Conservation (phyloP, 2,113 vertebrate genomes). For the Leptosomus discolor region DNA sequence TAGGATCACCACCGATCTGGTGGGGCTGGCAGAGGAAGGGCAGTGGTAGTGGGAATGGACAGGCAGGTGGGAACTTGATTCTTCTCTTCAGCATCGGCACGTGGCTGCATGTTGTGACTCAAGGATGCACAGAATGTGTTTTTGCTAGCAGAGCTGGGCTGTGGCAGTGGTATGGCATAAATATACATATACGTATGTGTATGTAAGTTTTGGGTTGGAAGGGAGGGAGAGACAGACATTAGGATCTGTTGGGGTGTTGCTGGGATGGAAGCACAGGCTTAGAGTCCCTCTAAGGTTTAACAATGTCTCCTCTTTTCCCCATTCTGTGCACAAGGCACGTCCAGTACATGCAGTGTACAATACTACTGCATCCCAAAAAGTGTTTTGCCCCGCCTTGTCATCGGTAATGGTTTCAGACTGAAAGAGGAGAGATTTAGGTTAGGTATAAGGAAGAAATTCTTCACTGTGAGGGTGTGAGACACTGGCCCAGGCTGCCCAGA, state of each 20-base stretch:
- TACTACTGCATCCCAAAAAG: background rate
- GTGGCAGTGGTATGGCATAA: background rate
- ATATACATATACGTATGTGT: background rate
- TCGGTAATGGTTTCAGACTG: too few species aligned
- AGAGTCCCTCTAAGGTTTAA: too few species aligned
- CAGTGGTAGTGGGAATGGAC: background rate
- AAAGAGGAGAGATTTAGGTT: too few species aligned
- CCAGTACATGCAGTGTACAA: rapidly evolving
- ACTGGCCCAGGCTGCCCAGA: too few species aligned
- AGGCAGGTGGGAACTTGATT: background rate
- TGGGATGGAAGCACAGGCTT: background rate
- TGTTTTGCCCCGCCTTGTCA: background rate
- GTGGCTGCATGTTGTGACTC: background rate
- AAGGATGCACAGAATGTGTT: background rate
- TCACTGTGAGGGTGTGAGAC: too few species aligned
- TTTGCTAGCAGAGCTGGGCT: background rate
- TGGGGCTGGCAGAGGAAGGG: too few species aligned
- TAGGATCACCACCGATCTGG: rapidly evolving
- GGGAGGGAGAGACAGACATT: too few species aligned
- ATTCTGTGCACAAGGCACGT: too few species aligned
- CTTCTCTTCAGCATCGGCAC: background rate
- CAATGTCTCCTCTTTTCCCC: background rate
- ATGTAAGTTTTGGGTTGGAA: background rate
- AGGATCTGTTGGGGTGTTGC: background rate
- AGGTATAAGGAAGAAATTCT: too few species aligned